A percentile compares a stretch with the other conserved stretches of the same genome.
Conservation (phyloP, 2,888 invertebrate genomes). For the Aplocera efformata region DNA sequence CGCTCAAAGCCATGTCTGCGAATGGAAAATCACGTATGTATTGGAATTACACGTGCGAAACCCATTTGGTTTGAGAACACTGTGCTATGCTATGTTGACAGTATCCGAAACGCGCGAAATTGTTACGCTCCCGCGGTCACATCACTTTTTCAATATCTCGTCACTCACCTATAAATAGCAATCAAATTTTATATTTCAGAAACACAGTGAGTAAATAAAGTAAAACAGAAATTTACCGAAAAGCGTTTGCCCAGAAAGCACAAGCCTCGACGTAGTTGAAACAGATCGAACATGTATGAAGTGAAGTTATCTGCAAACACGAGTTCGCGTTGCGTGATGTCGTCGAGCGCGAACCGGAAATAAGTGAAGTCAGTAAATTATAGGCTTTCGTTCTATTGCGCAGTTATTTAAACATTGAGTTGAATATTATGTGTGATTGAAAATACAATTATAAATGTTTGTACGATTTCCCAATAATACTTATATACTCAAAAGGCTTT, state of each 20-base stretch:
- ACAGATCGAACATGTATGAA: constrained; percentile 75
- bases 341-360: constrained; percentile 73
- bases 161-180: constrained; percentile 45
- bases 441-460: no score
- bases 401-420: constrained; percentile 32
- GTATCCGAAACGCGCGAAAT: constrained; percentile 73
- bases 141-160: constrained; percentile 33
- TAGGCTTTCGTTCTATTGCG: constrained; percentile 33
- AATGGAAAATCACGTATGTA: constrained; percentile 57
- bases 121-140: constrained; percentile 44
- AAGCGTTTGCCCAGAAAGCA: constrained; percentile 70
- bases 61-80: constrained; percentile 58
- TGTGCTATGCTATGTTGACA: constrained; percentile 71
- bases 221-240: constrained; percentile 74
- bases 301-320: constrained; percentile 65
- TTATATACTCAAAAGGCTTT: no score
- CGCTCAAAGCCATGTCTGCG: constrained; percentile 82
- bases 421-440: no score
- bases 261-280: constrained; percentile 74
- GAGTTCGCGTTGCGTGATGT: constrained; percentile 70
- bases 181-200: constrained; percentile 33
- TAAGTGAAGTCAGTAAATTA: background rate
- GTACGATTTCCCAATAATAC: no score
- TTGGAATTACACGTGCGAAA: constrained; percentile 72
- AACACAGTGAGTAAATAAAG: constrained; percentile 40